These are phyloP conservation scores for Tenthredo livida DNA, from an alignment of 2,888 invertebrate genomes.

Conservation along the genomic window DNA sequence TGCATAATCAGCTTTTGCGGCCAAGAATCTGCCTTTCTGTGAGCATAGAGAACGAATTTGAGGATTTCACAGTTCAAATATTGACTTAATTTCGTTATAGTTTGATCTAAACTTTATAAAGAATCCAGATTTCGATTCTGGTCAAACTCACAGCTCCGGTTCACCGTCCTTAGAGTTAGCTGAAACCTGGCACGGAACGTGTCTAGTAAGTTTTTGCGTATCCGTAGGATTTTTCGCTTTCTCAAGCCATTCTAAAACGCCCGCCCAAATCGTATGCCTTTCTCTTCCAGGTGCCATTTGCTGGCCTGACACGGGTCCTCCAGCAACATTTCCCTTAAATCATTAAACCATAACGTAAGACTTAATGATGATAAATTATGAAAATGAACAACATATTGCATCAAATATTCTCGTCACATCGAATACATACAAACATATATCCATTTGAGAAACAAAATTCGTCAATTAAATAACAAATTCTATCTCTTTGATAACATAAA, in stretches of 20 bases:
- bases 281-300: conserved; percentile 78
- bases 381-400: conserved; percentile 5
- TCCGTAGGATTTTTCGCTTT: conserved; percentile 90
- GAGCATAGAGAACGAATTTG: conserved; percentile 15
- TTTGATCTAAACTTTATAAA: not conserved
- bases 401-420: not conserved
- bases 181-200: conserved; percentile 89
- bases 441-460: not conserved
- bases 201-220: conserved; percentile 87
- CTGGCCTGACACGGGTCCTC: conserved; percentile 70
- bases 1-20: conserved; percentile 96
- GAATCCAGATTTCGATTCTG: not conserved
- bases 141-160: conserved; percentile 86
- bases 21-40: conserved; percentile 94
- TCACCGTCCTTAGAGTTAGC: conserved; percentile 89
- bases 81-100: not conserved
- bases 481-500: conserved; percentile 13
- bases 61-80: not conserved
- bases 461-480: conserved; percentile 7
- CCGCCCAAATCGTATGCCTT: conserved; percentile 87
- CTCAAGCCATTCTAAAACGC: conserved; percentile 95
- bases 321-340: conserved; percentile 68
- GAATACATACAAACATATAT: not conserved
- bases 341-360: not conserved
- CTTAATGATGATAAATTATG: not conserved